Percentiles rank a stretch among this genome's conserved stretches.
Conservation (phyloP, 2,888 invertebrate genomes). For the Ophion costatus region DNA sequence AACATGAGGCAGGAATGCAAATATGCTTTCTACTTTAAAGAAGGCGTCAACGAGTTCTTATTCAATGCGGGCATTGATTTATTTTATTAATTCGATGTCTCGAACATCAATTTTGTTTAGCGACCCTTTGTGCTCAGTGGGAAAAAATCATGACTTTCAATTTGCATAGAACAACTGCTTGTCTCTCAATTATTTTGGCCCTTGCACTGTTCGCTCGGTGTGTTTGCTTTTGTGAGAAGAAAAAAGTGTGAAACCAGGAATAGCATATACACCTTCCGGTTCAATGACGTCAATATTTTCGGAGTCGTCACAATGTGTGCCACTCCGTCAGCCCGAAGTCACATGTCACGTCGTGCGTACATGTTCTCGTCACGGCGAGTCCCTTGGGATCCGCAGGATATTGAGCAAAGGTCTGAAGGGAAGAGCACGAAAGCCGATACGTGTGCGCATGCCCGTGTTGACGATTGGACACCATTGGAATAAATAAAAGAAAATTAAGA, state of each 20-base stretch:
- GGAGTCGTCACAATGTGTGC: slow-evolving; percentile 51
- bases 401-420: slow-evolving; percentile 50
- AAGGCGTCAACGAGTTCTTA: too few species aligned
- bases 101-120: too few species aligned
- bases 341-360: slow-evolving; percentile 70
- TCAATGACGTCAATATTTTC: slow-evolving; percentile 50
- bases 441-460: slow-evolving; percentile 49
- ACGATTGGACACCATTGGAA: slow-evolving; percentile 11
- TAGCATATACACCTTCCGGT: not conserved
- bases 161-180: not conserved
- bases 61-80: too few species aligned
- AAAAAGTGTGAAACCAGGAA: not conserved
- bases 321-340: slow-evolving; percentile 55
- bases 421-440: slow-evolving; percentile 38
- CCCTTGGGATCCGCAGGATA: slow-evolving; percentile 70
- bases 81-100: too few species aligned
- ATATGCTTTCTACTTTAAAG: too few species aligned
- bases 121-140: too few species aligned
- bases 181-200: not conserved
- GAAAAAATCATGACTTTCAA: too few species aligned
- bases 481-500: not conserved
- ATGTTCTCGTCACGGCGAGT: slow-evolving; percentile 66
- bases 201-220: too few species aligned
- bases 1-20: too few species aligned
- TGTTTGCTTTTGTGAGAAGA: not conserved